phyloP scores from a whole-genome alignment of 2,113 vertebrate genomes.

The Mus spicilegus region DNA sequence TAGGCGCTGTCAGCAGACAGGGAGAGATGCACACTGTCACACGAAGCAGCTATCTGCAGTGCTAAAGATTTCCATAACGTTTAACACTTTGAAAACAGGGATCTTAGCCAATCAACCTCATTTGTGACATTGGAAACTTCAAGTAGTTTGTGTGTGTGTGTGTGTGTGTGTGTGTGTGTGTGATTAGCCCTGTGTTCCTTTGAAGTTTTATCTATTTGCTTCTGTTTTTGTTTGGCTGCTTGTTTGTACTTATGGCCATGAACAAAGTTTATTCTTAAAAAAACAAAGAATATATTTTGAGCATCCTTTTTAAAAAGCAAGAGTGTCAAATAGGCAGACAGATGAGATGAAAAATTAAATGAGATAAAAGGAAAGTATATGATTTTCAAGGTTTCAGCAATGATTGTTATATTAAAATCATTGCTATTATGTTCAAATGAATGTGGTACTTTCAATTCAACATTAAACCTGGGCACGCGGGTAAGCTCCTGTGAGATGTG shows the following conservation, averaged over 20 bases:
- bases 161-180: not conserved
- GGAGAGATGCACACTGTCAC: slow-evolving; percentile 88
- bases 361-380: not conserved
- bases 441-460: not conserved
- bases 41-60: slow-evolving; percentile 85
- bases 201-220: not conserved
- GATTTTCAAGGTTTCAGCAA: slow-evolving; percentile 16
- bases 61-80: slow-evolving; percentile 77
- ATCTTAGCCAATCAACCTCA: slow-evolving; percentile 79
- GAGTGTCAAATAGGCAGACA: not conserved
- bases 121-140: slow-evolving; percentile 70
- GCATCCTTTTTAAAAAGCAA: slow-evolving; percentile 40
- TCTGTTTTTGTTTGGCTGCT: not conserved
- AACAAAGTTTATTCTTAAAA: not conserved
- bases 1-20: slow-evolving; percentile 87
- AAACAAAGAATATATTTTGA: slow-evolving; percentile 12
- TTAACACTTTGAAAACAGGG: slow-evolving; percentile 84
- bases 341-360: slow-evolving; percentile 9
- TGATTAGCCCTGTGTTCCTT: not conserved
- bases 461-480: not conserved
- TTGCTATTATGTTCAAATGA: not conserved
- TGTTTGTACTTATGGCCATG: no score
- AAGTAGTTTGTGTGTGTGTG: slow-evolving; percentile 17
- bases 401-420: slow-evolving; percentile 29
- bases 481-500: not conserved